phyloP scores from a whole-genome alignment of 2,797 vertebrate species.

The Eremophila alpestris region DNA sequence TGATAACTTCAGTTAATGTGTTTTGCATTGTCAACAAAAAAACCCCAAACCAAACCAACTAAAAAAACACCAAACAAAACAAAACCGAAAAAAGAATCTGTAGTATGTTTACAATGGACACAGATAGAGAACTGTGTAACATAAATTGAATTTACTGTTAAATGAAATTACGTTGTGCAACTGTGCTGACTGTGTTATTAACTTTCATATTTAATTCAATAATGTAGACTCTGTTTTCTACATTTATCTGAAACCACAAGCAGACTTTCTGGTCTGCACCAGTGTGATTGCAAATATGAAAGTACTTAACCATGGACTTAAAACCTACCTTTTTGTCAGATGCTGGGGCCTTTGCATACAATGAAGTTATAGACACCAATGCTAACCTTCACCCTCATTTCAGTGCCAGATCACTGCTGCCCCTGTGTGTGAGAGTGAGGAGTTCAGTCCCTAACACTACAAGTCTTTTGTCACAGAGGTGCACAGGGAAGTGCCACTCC shows the following conservation, averaged over 20 bases:
- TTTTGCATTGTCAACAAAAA: not conserved
- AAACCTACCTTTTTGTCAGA: not conserved
- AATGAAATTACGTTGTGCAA: constrained; percentile 21
- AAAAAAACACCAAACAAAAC: not conserved
- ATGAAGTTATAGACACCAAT: not conserved
- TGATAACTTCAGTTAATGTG: constrained; percentile 10
- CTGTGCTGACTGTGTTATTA: constrained; percentile 29
- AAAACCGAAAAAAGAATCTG: not conserved
- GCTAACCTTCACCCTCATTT: not conserved
- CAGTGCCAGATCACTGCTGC: not conserved
- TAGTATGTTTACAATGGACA: constrained; percentile 7
- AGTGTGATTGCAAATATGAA: not conserved
- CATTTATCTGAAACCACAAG: constrained; percentile 6
- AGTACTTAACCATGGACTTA: not conserved
- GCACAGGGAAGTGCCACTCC: not conserved
- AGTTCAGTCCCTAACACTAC: not conserved
- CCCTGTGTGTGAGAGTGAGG: not conserved
- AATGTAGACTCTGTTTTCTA: not conserved
- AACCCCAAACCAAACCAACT: not conserved
- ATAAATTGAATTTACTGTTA: constrained; percentile 52
- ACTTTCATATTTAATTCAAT: constrained; percentile 46
- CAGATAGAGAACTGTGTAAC: not conserved
- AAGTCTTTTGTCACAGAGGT: not conserved
- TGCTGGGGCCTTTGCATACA: not conserved
- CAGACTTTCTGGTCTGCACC: not conserved